phyloP scores from a whole-genome alignment of 2,888 invertebrate genomes.

The Ichneumoninae sp. region DNA sequence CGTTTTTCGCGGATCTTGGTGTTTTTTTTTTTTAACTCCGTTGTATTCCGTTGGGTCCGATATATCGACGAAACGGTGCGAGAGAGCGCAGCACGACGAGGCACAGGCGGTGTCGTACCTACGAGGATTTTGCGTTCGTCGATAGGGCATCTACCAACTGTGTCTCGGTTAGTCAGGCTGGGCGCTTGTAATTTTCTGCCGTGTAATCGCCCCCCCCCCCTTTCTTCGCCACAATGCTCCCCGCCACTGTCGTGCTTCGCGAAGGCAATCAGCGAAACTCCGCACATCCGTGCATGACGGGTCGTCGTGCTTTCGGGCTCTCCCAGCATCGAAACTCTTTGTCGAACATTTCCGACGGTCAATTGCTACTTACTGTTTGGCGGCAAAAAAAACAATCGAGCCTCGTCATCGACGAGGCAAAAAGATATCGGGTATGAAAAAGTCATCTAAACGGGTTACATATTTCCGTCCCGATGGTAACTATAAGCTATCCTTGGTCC shows the following conservation, averaged over 20 bases:
- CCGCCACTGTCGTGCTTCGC: background rate
- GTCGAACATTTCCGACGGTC: background rate
- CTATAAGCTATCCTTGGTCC: too few species aligned
- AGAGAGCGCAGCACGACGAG: conserved; percentile 1
- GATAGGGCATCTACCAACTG: conserved; percentile 20
- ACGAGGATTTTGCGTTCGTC: background rate
- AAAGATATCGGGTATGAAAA: too few species aligned
- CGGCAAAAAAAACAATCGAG: background rate
- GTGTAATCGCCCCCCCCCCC: background rate
- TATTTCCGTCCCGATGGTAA: too few species aligned
- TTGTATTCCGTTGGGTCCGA: background rate
- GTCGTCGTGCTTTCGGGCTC: background rate
- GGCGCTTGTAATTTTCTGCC: conserved; percentile 17
- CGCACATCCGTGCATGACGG: conserved; percentile 10
- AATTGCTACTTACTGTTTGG: background rate
- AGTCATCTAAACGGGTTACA: too few species aligned
- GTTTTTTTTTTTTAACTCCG: background rate
- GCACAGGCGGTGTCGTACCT: background rate
- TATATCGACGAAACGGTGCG: background rate
- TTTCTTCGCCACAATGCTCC: background rate
- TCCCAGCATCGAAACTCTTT: background rate
- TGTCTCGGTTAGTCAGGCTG: background rate
- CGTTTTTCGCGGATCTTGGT: background rate
- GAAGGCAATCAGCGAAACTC: conserved; percentile 1
- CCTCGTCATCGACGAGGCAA: background rate